These are phyloP conservation scores for Actenoides lindsayi DNA, from an alignment of 2,113 vertebrate species.

Conservation along the genomic window DNA sequence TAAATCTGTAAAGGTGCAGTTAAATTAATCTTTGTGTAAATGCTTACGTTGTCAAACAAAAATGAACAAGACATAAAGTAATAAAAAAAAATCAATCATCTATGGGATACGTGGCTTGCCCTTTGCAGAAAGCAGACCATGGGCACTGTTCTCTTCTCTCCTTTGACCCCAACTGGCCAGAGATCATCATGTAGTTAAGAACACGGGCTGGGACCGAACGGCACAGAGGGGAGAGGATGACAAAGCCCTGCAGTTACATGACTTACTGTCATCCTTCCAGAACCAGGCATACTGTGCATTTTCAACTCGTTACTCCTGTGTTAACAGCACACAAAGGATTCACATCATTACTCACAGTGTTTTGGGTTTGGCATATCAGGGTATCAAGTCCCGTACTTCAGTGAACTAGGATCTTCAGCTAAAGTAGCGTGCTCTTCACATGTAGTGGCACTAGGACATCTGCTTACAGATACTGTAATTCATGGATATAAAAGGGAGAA, in stretches of 20 bases:
- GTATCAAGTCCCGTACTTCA: neutral
- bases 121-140: neutral
- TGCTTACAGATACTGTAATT: neutral
- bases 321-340: neutral
- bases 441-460: neutral
- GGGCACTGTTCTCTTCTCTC: neutral
- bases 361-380: neutral
- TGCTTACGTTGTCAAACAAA: neutral
- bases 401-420: neutral
- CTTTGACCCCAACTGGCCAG: too few relatives aligned
- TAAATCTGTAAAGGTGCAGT: neutral
- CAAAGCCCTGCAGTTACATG: too few relatives aligned
- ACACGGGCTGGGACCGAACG: too few relatives aligned
- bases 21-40: neutral
- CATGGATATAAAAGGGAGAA: neutral
- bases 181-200: neutral
- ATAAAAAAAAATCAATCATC: neutral
- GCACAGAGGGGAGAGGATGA: neutral
- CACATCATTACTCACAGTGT: neutral
- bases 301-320: neutral
- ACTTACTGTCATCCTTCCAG: neutral
- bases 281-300: neutral
- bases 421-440: neutral
- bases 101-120: neutral
- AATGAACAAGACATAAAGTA: neutral